Evolutionary conservation across 2,797 vertebrate species (phyloP).

Genomic region (Eremophila alpestris): DNA sequence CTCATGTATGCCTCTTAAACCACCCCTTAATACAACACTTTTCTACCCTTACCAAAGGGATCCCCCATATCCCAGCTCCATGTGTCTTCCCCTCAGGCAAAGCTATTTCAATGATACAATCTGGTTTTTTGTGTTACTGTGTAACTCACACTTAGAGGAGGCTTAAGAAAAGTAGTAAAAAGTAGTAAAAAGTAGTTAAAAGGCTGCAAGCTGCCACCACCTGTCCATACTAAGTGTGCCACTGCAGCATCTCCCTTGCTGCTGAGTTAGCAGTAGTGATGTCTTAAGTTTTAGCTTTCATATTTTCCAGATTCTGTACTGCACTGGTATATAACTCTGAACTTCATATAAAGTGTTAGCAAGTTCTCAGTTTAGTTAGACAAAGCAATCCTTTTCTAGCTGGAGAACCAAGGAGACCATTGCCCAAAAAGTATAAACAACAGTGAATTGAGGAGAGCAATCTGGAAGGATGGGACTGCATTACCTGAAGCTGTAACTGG

Average conservation of each 20-base stretch:
- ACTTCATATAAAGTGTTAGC: not conserved
- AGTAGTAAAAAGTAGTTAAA: not conserved
- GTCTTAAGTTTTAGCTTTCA: not conserved
- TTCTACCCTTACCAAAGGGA: not conserved
- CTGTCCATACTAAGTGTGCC: not conserved
- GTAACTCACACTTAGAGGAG: not conserved
- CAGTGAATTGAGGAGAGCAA: not conserved
- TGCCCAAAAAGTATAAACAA: not conserved
- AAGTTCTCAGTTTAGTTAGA: not conserved
- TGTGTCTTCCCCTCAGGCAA: not conserved
- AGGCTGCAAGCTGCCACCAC: not conserved
- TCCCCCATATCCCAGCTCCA: not conserved
- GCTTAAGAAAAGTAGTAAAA: not conserved
- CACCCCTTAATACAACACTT: not conserved
- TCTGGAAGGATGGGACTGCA: not conserved
- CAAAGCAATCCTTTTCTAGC: not conserved
- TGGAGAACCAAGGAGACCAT: not conserved
- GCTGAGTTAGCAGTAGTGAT: not conserved
- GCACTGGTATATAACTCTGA: not conserved
- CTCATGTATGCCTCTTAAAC: not conserved
- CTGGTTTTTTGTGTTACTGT: not conserved
- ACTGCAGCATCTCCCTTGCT: not conserved
- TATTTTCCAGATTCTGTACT: not conserved
- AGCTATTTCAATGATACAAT: not conserved
- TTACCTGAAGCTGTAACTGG: not conserved